A percentile compares a stretch with the other conserved stretches of the same genome.
Evolutionary conservation across 2,113 vertebrate genomes (phyloP).

Genomic region (Vulpes vulpes): DNA sequence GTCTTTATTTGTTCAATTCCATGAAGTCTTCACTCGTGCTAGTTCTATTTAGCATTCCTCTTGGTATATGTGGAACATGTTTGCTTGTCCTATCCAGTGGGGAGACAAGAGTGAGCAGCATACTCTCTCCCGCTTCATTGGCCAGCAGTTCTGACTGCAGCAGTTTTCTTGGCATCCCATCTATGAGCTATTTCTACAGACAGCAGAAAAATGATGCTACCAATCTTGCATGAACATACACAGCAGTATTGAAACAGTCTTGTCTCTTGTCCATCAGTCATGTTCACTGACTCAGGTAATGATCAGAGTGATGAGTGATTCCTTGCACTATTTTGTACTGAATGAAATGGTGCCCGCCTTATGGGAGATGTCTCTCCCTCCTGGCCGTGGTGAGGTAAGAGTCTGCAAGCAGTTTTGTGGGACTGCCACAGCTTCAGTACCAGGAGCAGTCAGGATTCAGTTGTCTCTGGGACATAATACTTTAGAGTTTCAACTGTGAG

Average conservation of each 20-base stretch:
- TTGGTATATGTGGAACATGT: neutral
- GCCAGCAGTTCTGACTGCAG: neutral
- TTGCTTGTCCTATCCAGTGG: neutral
- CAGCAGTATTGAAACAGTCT: neutral
- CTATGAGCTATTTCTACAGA: neutral
- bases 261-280: neutral
- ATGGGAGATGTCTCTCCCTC: neutral
- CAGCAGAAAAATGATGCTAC: neutral
- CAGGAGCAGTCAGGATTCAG: neutral
- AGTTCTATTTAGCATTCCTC: neutral
- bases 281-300: neutral
- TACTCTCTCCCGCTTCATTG: neutral
- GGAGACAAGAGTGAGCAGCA: neutral
- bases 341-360: rapidly evolving
- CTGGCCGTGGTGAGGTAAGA: neutral
- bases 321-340: neutral
- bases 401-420: neutral
- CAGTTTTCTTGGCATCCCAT: neutral
- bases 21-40: neutral
- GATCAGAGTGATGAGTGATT: neutral
- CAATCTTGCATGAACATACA: neutral
- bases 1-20: neutral
- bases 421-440: neutral
- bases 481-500: neutral
- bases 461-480: neutral